Percentiles rank a stretch among this genome's conserved stretches.
phyloP scores from a whole-genome alignment of 2,888 invertebrate species.

The Tortricodes alternella region DNA sequence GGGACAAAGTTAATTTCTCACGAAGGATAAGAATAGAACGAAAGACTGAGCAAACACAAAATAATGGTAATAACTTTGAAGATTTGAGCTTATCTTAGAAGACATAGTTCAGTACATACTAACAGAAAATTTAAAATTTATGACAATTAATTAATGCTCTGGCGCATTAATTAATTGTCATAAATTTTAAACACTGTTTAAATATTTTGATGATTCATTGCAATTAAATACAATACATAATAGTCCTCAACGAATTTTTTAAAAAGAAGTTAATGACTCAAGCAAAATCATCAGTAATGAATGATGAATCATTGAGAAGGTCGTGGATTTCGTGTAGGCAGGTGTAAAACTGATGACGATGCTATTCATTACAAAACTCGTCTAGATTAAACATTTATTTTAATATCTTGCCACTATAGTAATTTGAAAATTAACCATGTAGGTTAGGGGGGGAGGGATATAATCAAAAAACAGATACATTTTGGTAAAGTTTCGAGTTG shows the following conservation, averaged over 20 bases:
- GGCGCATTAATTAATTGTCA: too few relatives aligned
- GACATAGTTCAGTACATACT: background rate
- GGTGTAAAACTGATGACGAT: slow-evolving; percentile 24
- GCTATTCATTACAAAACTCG: slow-evolving; percentile 1
- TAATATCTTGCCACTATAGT: background rate
- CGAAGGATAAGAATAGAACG: slow-evolving; percentile 8
- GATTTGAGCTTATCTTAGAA: too few relatives aligned
- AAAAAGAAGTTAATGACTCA: too few relatives aligned
- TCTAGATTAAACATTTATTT: background rate
- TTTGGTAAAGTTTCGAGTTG: too few relatives aligned
- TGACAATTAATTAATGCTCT: too few relatives aligned
- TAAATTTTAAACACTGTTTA: background rate
- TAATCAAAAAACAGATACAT: too few relatives aligned
- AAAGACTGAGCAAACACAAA: slow-evolving; percentile 7
- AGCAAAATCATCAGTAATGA: slow-evolving; percentile 5
- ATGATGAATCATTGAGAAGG: slow-evolving; percentile 4
- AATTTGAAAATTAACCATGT: background rate
- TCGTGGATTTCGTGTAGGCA: slow-evolving; percentile 9
- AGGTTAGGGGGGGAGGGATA: too few relatives aligned
- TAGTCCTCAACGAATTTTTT: too few relatives aligned
- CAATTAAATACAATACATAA: background rate
- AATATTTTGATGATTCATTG: background rate
- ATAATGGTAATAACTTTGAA: background rate
- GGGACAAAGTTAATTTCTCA: slow-evolving; percentile 9
- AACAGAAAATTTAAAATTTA: too few relatives aligned